A percentile compares a stretch with the other conserved stretches of the same genome.
phyloP scores from a whole-genome alignment of 1,140 invertebrate species.

The Nilaparvata lugens region DNA sequence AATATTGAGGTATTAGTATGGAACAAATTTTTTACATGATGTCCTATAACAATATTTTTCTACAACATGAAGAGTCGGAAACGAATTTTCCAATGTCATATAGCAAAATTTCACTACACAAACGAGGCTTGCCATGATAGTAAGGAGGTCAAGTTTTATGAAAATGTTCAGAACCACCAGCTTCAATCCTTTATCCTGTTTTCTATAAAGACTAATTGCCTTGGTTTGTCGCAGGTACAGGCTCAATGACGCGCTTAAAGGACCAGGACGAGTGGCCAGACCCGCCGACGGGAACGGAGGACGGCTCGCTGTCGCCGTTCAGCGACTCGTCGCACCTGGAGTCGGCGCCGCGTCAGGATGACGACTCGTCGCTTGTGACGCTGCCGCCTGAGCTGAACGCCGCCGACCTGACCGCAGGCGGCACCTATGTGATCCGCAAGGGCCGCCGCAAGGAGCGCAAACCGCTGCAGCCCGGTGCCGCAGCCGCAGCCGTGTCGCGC shows the following conservation, averaged over 20 bases:
- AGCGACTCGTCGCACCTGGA: slow-evolving; percentile 43
- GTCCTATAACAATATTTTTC: too few species aligned
- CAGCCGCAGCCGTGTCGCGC: too few species aligned
- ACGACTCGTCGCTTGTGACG: slow-evolving; percentile 37
- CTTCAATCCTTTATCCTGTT: too few species aligned
- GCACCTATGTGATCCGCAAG: slow-evolving; percentile 63
- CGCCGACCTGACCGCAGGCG: slow-evolving; percentile 48
- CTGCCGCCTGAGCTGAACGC: slow-evolving; percentile 36
- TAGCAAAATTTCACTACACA: too few species aligned
- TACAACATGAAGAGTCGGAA: too few species aligned
- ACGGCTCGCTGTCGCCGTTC: slow-evolving; percentile 53
- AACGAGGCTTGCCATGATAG: too few species aligned
- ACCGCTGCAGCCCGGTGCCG: slow-evolving; percentile 36
- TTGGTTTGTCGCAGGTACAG: slow-evolving; percentile 24
- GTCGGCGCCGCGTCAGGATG: slow-evolving; percentile 16
- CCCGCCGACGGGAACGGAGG: slow-evolving; percentile 51
- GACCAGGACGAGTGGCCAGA: slow-evolving; percentile 57
- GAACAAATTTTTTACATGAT: too few species aligned
- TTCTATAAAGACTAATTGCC: too few species aligned
- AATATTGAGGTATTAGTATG: too few species aligned
- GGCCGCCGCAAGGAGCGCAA: slow-evolving; percentile 48
- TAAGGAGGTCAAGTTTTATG: too few species aligned
- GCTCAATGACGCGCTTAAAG: slow-evolving; percentile 36
- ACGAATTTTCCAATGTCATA: too few species aligned
- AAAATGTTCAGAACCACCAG: too few species aligned